Conservation (phyloP, 2,797 vertebrate genomes). For the Helarctos malayanus region DNA sequence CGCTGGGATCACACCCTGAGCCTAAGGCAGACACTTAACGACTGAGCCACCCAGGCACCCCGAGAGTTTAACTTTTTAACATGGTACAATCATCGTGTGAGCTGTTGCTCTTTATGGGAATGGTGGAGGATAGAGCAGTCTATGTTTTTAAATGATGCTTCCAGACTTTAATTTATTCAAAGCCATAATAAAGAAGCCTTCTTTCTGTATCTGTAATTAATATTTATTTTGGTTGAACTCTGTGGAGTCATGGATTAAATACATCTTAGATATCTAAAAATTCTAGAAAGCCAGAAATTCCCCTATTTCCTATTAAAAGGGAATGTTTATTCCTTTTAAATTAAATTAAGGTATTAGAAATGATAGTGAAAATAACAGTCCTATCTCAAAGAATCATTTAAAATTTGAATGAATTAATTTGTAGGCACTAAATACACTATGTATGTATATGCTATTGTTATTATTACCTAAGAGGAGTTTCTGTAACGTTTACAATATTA, state of each 20-base stretch:
- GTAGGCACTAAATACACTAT: not conserved
- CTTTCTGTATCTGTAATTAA: not conserved
- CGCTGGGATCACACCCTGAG: too few species aligned
- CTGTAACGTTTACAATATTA: not conserved
- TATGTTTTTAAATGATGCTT: not conserved
- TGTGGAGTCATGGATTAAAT: not conserved
- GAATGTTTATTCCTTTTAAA: slow-evolving; percentile 10
- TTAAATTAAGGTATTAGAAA: slow-evolving; percentile 7
- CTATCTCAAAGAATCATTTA: slow-evolving; percentile 41
- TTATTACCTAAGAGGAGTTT: not conserved
- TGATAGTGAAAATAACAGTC: slow-evolving; percentile 37
- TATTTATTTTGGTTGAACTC: not conserved
- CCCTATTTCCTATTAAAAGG: not conserved
- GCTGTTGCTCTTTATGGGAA: not conserved
- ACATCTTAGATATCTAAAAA: not conserved
- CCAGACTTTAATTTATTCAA: not conserved
- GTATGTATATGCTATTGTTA: not conserved
- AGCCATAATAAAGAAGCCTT: not conserved
- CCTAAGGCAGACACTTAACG: too few species aligned
- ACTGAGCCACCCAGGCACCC: too few species aligned
- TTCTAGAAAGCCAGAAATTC: not conserved
- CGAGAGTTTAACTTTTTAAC: not conserved
- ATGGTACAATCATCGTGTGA: not conserved
- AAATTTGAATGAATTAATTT: slow-evolving; percentile 1
- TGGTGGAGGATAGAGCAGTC: not conserved